phyloP scores from a whole-genome alignment of 2,888 invertebrate species.

The Desoria tigrina region DNA sequence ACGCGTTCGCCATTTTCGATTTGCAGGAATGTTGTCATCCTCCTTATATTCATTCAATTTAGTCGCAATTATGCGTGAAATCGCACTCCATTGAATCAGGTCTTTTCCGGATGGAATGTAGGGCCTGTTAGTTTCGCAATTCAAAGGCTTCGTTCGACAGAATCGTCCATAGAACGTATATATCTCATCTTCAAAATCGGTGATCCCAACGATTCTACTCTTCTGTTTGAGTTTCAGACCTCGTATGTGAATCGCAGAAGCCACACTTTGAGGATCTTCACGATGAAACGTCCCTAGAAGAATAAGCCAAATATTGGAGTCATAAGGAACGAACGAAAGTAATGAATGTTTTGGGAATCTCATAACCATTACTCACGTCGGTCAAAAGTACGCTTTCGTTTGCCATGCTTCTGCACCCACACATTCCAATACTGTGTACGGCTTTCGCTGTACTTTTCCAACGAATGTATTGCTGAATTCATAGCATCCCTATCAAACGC shows the following conservation, averaged over 20 bases:
- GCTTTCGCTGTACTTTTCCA: constrained; percentile 34
- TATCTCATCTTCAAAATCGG: constrained; percentile 44
- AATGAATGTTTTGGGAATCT: neutral
- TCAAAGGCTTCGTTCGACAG: constrained; percentile 43
- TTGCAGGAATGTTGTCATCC: neutral
- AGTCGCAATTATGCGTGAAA: constrained; percentile 25
- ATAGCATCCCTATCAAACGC: constrained; percentile 41
- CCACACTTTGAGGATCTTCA: constrained; percentile 50
- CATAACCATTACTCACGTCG: constrained; percentile 43
- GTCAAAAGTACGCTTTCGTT: constrained; percentile 46
- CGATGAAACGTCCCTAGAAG: constrained; percentile 51
- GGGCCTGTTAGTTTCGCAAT: constrained; percentile 20
- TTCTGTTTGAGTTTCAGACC: constrained; percentile 37
- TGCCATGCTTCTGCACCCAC: constrained; percentile 39
- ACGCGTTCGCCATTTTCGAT: neutral
- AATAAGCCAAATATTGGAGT: neutral
- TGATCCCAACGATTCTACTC: constrained; percentile 22
- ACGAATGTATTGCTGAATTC: constrained; percentile 26
- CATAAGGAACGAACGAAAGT: constrained; percentile 3
- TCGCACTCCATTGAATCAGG: constrained; percentile 25
- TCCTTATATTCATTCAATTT: neutral
- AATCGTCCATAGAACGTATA: constrained; percentile 46
- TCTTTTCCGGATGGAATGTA: constrained; percentile 37
- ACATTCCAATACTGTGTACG: constrained; percentile 41
- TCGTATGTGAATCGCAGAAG: constrained; percentile 50